phyloP scores from a whole-genome alignment of 2,888 invertebrate genomes.

The Seira ritae region DNA sequence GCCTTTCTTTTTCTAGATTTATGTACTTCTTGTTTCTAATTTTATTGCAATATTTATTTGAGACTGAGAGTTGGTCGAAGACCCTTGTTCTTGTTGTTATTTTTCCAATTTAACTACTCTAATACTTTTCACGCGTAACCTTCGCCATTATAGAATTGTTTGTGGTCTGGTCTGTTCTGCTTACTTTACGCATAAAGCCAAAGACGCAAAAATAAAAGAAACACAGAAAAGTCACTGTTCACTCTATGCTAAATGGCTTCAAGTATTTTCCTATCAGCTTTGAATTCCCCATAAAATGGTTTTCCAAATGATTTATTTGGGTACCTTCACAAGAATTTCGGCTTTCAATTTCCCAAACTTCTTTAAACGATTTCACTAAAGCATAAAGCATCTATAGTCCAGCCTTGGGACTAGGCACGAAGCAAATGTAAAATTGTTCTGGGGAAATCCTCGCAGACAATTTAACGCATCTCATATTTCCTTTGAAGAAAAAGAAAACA shows the following conservation, averaged over 20 bases:
- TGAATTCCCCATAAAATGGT: background rate
- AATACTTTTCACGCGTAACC: background rate
- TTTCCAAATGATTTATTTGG: slow-evolving; percentile 11
- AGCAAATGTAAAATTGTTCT: background rate
- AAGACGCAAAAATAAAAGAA: slow-evolving; percentile 5
- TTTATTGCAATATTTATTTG: slow-evolving; percentile 53
- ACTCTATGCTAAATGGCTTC: background rate
- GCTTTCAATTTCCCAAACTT: background rate
- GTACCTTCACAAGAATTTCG: background rate
- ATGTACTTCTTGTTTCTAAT: background rate
- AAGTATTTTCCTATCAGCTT: background rate
- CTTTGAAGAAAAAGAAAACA: background rate
- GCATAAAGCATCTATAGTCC: background rate
- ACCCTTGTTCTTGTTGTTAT: background rate
- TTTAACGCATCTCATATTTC: slow-evolving; percentile 1
- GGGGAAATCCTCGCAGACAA: background rate
- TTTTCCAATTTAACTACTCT: too few species aligned
- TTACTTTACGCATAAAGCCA: background rate
- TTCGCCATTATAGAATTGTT: background rate
- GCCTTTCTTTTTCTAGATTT: too few species aligned
- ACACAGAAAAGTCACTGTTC: background rate
- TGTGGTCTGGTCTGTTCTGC: background rate
- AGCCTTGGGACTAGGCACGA: background rate
- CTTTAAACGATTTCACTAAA: background rate
- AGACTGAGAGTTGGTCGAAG: slow-evolving; percentile 41